Conservation (phyloP, 1,140 invertebrate genomes). For the Conopomorpha cramerella region DNA sequence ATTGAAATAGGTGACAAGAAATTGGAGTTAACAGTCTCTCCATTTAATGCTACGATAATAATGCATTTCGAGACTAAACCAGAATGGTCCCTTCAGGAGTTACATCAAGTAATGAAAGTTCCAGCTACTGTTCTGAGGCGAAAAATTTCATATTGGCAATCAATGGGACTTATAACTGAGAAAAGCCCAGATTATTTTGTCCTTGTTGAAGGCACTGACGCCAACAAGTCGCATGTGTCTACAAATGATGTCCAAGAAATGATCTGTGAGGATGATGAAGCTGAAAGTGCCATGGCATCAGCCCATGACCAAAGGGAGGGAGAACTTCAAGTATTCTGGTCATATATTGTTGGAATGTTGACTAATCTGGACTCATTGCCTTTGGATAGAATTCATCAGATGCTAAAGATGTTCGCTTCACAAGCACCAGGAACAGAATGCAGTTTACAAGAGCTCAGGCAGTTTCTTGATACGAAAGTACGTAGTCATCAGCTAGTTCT, state of each 20-base stretch:
- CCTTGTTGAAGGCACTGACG: constrained; percentile 71
- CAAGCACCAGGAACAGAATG: constrained; percentile 89
- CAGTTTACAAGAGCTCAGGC: constrained; percentile 82
- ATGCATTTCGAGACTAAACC: constrained; percentile 90
- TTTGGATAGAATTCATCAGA: constrained; percentile 92
- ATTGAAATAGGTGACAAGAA: constrained; percentile 86
- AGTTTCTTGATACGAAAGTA: constrained; percentile 93
- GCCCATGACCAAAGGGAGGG: constrained; percentile 91
- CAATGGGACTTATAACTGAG: constrained; percentile 81
- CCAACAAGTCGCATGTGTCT: constrained; percentile 33
- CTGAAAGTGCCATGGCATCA: constrained; percentile 91
- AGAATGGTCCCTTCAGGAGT: constrained; percentile 83
- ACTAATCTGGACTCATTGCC: constrained; percentile 93
- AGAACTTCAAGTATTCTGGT: constrained; percentile 95
- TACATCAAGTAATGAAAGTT: constrained; percentile 83
- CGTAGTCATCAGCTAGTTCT: constrained; percentile 85
- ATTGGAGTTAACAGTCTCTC: constrained; percentile 84
- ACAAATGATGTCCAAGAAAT: constrained; percentile 64
- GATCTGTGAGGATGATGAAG: constrained; percentile 87
- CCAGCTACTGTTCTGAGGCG: constrained; percentile 80
- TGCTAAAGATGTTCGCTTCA: constrained; percentile 94
- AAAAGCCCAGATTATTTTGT: constrained; percentile 74
- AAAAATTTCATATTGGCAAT: constrained; percentile 91
- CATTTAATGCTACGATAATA: constrained; percentile 93
- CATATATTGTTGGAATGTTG: constrained; percentile 95